These are phyloP conservation scores for Axinella damicornis DNA, from an alignment of 37 sponge, comb jelly and placozoan genomes.

Conservation along the genomic window DNA sequence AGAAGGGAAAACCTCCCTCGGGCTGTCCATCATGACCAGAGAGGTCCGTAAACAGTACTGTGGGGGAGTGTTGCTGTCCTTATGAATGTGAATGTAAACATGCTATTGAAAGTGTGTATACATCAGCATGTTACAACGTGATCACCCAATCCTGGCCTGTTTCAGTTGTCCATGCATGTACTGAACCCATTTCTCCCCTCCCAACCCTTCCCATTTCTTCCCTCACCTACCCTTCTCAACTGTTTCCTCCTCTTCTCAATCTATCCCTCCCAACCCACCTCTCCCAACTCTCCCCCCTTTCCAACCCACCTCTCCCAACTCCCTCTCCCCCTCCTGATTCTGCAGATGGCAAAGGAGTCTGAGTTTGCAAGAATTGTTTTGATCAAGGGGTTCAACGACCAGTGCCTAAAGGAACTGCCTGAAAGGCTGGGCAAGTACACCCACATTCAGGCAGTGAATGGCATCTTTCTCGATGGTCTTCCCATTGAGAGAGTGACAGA, in stretches of 20 bases:
- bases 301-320: constrained; percentile 1
- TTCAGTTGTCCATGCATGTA: no score
- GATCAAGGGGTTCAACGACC: constrained; percentile 50
- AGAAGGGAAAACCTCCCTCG: constrained; percentile 39
- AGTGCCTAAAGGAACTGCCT: constrained; percentile 14
- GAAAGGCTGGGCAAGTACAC: constrained; percentile 52
- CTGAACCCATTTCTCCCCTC: no score
- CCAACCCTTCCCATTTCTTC: background rate
- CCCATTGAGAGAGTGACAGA: constrained; percentile 38
- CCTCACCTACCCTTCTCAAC: background rate
- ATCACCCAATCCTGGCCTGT: no score
- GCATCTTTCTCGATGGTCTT: constrained; percentile 69
- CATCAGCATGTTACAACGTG: no score
- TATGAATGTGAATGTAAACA: no score
- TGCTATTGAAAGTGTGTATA: no score
- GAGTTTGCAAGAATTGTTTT: constrained; percentile 44
- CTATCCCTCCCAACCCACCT: background rate
- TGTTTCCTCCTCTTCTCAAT: background rate
- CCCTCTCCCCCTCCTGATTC: background rate
- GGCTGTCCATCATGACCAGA: constrained; percentile 77
- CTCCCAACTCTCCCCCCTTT: background rate
- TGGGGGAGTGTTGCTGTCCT: no score
- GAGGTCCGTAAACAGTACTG: constrained; percentile 68
- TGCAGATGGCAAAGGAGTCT: constrained; percentile 50
- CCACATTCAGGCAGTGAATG: constrained; percentile 79